Evolutionary conservation across 2,113 vertebrate genomes (phyloP).

Genomic region (Orthonyx spaldingii): DNA sequence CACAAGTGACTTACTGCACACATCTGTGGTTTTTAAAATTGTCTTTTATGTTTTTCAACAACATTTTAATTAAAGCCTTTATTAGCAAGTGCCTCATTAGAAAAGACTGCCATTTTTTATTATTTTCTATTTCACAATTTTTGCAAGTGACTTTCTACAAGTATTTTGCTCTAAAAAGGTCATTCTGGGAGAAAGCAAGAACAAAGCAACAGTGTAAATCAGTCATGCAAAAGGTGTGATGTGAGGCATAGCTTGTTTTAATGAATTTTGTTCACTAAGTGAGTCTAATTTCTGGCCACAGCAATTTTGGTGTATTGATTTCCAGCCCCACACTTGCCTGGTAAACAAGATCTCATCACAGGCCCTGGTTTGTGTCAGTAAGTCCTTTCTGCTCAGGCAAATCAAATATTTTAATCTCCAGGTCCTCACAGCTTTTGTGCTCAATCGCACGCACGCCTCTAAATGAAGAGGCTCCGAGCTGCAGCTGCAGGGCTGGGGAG

Average conservation of each 20-base stretch:
- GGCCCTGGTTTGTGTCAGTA: background rate
- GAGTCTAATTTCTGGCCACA: background rate
- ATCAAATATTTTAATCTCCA: background rate
- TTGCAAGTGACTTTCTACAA: background rate
- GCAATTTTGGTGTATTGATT: background rate
- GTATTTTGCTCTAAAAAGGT: background rate
- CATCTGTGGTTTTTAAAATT: background rate
- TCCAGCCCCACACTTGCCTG: background rate
- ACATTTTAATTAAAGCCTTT: background rate
- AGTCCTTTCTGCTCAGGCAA: background rate
- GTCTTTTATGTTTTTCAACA: background rate
- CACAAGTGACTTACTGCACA: background rate
- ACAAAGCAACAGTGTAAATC: background rate
- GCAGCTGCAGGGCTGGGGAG: background rate
- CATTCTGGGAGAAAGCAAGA: background rate
- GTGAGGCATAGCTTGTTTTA: background rate
- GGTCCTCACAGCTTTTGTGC: background rate
- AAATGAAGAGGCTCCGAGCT: background rate
- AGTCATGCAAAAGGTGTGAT: background rate
- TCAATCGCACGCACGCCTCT: background rate
- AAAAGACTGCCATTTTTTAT: background rate
- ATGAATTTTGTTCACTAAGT: background rate
- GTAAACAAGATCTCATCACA: slow-evolving; percentile 18
- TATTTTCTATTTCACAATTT: background rate
- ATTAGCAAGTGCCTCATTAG: background rate